phyloP scores from a whole-genome alignment of 2,888 invertebrate genomes.

The Lepidocyrtoides sp. region DNA sequence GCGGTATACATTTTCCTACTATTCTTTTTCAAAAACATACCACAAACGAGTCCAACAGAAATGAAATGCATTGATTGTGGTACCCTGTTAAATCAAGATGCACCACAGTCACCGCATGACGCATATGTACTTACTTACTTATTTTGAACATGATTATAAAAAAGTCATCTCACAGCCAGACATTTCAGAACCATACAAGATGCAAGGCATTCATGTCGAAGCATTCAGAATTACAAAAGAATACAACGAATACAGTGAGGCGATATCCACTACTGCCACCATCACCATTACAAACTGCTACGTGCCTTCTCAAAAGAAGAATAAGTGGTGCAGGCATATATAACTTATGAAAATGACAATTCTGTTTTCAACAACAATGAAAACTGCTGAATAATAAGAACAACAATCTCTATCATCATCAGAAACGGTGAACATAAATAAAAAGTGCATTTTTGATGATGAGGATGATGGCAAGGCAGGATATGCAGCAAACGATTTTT shows the following conservation, averaged over 20 bases:
- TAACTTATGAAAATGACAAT: conserved; percentile 33
- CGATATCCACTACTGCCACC: background rate
- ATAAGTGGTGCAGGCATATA: conserved; percentile 42
- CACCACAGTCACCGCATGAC: conserved; percentile 73
- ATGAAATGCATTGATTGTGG: conserved; percentile 42
- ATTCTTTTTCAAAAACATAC: background rate
- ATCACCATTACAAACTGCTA: no score
- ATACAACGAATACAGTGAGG: background rate
- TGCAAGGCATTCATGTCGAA: background rate
- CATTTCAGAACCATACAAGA: conserved; percentile 29
- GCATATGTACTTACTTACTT: conserved; percentile 1
- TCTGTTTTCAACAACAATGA: conserved; percentile 59
- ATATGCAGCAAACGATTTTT: conserved; percentile 12
- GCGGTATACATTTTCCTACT: background rate
- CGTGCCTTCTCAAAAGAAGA: background rate
- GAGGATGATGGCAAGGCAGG: background rate
- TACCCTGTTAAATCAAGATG: conserved; percentile 75
- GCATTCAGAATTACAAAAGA: conserved; percentile 11
- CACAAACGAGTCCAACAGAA: background rate
- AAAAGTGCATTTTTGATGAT: conserved; percentile 42
- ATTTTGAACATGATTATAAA: conserved; percentile 36
- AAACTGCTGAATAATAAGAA: conserved; percentile 71
- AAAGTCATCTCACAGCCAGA: conserved; percentile 29
- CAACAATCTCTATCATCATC: conserved; percentile 45
- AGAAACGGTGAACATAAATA: conserved; percentile 36